phyloP scores from a whole-genome alignment of 2,888 invertebrate species.

The Hydrotaea diabolus region DNA sequence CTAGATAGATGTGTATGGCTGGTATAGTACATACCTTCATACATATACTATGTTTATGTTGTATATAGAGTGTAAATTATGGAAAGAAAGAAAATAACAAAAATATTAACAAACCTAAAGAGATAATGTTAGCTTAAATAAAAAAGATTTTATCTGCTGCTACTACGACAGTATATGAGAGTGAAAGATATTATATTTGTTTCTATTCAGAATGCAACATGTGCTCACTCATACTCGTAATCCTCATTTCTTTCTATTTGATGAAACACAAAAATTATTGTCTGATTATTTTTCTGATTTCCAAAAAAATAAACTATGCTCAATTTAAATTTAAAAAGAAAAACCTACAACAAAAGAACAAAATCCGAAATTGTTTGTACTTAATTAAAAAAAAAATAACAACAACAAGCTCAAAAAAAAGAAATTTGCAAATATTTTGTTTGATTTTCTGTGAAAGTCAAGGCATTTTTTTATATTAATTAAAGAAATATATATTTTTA shows the following conservation, averaged over 20 bases:
- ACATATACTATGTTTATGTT: conserved; percentile 45
- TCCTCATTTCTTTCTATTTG: too few relatives aligned
- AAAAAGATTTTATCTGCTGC: conserved; percentile 46
- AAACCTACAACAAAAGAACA: background rate
- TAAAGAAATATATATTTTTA: conserved; percentile 50
- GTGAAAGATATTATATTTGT: conserved; percentile 8
- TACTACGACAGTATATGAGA: background rate
- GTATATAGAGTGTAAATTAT: conserved; percentile 46
- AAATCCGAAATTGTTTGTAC: conserved; percentile 6
- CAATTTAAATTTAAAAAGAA: conserved; percentile 9
- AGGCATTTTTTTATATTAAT: conserved; percentile 52
- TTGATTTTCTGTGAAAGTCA: conserved; percentile 74
- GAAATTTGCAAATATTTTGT: conserved; percentile 52
- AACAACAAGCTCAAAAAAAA: conserved; percentile 48
- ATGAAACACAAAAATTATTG: conserved; percentile 4
- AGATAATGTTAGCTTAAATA: conserved; percentile 52
- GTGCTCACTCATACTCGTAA: background rate
- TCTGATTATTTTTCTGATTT: background rate
- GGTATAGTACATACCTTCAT: too few relatives aligned
- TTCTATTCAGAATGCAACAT: conserved; percentile 22
- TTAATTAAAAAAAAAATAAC: conserved; percentile 17
- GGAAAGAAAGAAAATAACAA: conserved; percentile 28
- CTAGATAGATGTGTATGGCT: conserved; percentile 5
- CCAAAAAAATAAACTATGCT: conserved; percentile 34
- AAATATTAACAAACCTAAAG: conserved; percentile 8